These are phyloP conservation scores for Periplaneta americana DNA, from an alignment of 1,140 invertebrate genomes.

Conservation along the genomic window DNA sequence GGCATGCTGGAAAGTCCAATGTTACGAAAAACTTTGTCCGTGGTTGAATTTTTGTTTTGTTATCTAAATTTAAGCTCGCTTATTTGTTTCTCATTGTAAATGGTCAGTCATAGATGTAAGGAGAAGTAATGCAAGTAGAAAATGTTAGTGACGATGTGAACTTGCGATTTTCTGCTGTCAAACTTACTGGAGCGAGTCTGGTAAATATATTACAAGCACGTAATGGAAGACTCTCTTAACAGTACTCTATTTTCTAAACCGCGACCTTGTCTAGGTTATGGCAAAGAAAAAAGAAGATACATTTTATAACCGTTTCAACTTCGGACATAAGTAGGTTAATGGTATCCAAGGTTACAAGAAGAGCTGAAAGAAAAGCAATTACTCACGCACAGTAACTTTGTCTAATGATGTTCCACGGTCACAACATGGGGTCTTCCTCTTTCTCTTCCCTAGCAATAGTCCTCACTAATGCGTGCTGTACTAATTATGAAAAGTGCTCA, in stretches of 20 bases:
- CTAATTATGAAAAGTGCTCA: neutral
- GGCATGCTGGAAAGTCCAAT: too few relatives aligned
- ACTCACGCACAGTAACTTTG: neutral
- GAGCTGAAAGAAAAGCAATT: neutral
- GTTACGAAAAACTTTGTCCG: too few relatives aligned
- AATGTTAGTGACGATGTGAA: neutral
- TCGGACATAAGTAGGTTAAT: neutral
- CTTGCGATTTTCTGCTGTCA: neutral
- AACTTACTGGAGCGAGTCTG: neutral
- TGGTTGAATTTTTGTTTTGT: too few relatives aligned
- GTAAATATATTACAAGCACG: neutral
- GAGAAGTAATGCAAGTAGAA: too few relatives aligned
- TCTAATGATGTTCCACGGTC: neutral
- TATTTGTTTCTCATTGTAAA: too few relatives aligned
- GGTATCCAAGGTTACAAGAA: neutral
- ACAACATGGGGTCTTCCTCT: neutral
- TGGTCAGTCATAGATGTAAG: too few relatives aligned
- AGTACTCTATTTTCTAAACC: neutral
- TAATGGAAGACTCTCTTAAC: neutral
- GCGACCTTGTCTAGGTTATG: neutral
- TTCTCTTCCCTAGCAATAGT: neutral
- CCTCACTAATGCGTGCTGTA: neutral
- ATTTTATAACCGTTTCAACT: neutral
- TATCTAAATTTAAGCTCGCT: too few relatives aligned
- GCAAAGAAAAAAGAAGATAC: neutral